Conservation (phyloP, 2,797 vertebrate genomes). For the Leucoraja ocellata region DNA sequence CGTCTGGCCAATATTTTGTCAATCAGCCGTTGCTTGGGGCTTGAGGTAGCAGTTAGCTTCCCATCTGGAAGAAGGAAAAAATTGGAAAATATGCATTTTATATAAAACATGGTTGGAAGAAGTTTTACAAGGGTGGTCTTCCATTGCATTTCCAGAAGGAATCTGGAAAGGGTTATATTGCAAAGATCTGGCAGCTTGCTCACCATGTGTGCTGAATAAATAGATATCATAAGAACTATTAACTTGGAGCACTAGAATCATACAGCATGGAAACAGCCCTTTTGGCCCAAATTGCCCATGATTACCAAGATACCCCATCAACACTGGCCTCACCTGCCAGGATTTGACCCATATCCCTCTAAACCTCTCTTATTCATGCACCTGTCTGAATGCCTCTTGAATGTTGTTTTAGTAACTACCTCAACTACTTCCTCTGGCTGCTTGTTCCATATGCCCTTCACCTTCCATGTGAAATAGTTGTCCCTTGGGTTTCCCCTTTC, state of each 20-base stretch:
- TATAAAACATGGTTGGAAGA: not conserved
- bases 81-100: not conserved
- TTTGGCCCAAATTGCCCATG: no score
- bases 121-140: not conserved
- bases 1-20: constrained; percentile 40
- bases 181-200: not conserved
- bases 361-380: no score
- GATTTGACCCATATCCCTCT: no score
- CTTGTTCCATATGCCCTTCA: no score
- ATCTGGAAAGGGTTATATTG: not conserved
- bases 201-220: not conserved
- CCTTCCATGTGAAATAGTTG: no score
- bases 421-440: no score
- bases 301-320: no score
- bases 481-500: no score
- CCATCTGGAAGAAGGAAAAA: constrained; percentile 31
- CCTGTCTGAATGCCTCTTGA: no score
- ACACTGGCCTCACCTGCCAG: no score
- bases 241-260: not conserved
- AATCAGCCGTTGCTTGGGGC: constrained; percentile 29
- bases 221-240: not conserved
- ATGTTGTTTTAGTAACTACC: no score
- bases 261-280: no score
- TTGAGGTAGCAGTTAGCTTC: not conserved
- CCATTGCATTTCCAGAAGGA: not conserved